Conservation (phyloP, 2,888 invertebrate genomes). For the Drosophila pseudotalamancana region DNA sequence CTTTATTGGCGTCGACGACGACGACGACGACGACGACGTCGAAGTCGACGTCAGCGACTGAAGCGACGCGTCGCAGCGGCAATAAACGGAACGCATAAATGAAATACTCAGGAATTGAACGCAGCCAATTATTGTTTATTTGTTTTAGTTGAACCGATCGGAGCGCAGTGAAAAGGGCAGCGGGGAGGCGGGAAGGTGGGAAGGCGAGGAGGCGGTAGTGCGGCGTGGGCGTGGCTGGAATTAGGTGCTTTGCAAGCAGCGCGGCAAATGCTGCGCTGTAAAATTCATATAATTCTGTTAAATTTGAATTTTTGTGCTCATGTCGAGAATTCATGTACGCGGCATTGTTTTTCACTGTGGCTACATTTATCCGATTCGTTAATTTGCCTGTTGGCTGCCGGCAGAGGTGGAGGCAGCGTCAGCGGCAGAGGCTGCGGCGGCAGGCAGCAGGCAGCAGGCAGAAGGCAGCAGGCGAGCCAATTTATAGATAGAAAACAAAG, state of each 20-base stretch:
- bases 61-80: slow-evolving; percentile 23
- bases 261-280: slow-evolving; percentile 35
- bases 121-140: slow-evolving; percentile 72
- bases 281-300: no score
- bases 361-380: slow-evolving; percentile 37
- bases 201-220: neutral
- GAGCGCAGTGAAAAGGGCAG: neutral
- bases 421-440: slow-evolving; percentile 36
- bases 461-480: slow-evolving; percentile 28
- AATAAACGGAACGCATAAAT: slow-evolving; percentile 58
- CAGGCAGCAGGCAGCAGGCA: slow-evolving; percentile 36
- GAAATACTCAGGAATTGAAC: slow-evolving; percentile 54
- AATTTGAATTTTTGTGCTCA: slow-evolving; percentile 45
- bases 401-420: neutral
- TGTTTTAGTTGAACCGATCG: slow-evolving; percentile 45
- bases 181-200: neutral
- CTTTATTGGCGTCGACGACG: slow-evolving; percentile 31
- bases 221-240: slow-evolving; percentile 18
- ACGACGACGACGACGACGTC: slow-evolving; percentile 1
- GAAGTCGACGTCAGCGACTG: neutral
- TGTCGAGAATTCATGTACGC: slow-evolving; percentile 31
- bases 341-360: slow-evolving; percentile 44
- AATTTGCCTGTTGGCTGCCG: slow-evolving; percentile 27
- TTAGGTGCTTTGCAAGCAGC: slow-evolving; percentile 51
- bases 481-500: slow-evolving; percentile 50